Percentiles rank a stretch among this genome's conserved stretches.
Conservation (phyloP, 2,113 vertebrate species). For the Puntigrus tetrazona region DNA sequence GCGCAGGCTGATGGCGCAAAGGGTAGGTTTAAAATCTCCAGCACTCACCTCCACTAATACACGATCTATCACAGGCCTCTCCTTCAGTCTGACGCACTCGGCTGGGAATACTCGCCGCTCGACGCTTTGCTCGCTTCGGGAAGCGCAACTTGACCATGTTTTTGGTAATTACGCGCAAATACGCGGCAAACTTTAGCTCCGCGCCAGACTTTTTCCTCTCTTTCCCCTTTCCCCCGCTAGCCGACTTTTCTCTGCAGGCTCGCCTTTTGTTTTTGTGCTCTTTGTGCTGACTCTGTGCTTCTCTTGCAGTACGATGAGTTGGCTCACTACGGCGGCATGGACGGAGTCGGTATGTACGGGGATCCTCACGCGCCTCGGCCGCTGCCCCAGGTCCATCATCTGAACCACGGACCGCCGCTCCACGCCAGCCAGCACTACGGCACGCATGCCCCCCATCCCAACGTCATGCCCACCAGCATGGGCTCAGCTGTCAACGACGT, state of each 20-base stretch:
- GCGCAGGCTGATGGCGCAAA: conserved; percentile 99
- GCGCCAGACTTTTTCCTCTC: not conserved
- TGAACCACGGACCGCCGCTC: conserved; percentile 98
- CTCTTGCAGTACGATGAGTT: conserved; percentile 97
- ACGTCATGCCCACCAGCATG: conserved; percentile 99
- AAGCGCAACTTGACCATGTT: conserved; percentile 85
- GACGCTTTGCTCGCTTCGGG: conserved; percentile 69
- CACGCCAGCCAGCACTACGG: conserved; percentile 99
- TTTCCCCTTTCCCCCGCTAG: not conserved
- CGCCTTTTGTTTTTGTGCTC: not conserved
- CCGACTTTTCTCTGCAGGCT: not conserved
- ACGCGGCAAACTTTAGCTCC: not conserved
- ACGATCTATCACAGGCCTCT: conserved; percentile 84
- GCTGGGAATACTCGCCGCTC: conserved; percentile 82
- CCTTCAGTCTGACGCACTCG: conserved; percentile 73
- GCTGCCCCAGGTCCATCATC: conserved; percentile 97
- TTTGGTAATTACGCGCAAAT: conserved; percentile 83
- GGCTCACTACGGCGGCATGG: conserved; percentile 99
- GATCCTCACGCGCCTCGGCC: conserved; percentile 97
- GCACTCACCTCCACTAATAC: conserved; percentile 91
- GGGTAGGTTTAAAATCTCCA: conserved; percentile 98
- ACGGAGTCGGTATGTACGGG: conserved; percentile 98
- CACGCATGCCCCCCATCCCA: conserved; percentile 96
- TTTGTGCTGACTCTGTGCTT: conserved; percentile 64
- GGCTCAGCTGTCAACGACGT: conserved; percentile 99